These are phyloP conservation scores for Pachyramphus minor DNA, from an alignment of 2,113 vertebrate species.

Conservation along the genomic window DNA sequence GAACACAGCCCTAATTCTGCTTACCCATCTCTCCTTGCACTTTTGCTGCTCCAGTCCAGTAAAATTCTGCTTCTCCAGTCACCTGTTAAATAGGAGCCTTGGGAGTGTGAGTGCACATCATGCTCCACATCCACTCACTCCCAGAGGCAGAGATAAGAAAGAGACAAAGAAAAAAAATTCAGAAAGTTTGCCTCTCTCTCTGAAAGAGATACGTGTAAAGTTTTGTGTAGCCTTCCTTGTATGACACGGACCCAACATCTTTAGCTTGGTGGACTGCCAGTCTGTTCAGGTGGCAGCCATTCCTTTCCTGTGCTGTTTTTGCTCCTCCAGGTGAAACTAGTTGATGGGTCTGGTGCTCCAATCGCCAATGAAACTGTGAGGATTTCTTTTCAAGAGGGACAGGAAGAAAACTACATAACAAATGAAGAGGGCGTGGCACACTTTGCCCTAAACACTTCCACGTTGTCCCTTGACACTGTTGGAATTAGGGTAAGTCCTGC, in stretches of 20 bases:
- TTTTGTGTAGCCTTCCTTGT: neutral
- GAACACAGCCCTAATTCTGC: neutral
- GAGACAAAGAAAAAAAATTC: neutral
- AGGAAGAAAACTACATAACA: constrained; percentile 55
- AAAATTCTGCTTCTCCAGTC: neutral
- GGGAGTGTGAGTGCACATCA: neutral
- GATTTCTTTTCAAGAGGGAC: constrained; percentile 22
- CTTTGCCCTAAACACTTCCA: constrained; percentile 65
- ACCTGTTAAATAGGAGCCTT: neutral
- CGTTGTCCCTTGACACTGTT: neutral
- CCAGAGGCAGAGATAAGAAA: neutral
- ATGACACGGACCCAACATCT: neutral
- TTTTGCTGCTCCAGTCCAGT: neutral
- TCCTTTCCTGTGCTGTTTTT: neutral
- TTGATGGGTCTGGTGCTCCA: constrained; percentile 61
- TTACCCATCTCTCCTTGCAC: neutral
- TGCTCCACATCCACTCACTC: neutral
- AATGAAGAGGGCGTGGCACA: constrained; percentile 57
- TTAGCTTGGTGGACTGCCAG: neutral
- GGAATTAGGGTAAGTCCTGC: constrained; percentile 58
- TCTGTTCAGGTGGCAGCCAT: neutral
- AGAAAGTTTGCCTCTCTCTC: neutral
- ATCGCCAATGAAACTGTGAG: constrained; percentile 48
- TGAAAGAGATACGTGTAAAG: neutral
- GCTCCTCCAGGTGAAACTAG: constrained; percentile 63